Percentiles rank a stretch among this genome's conserved stretches.
These are phyloP conservation scores for Nyctereutes procyonoides DNA, from an alignment of 2,113 vertebrate species.

Conservation along the genomic window DNA sequence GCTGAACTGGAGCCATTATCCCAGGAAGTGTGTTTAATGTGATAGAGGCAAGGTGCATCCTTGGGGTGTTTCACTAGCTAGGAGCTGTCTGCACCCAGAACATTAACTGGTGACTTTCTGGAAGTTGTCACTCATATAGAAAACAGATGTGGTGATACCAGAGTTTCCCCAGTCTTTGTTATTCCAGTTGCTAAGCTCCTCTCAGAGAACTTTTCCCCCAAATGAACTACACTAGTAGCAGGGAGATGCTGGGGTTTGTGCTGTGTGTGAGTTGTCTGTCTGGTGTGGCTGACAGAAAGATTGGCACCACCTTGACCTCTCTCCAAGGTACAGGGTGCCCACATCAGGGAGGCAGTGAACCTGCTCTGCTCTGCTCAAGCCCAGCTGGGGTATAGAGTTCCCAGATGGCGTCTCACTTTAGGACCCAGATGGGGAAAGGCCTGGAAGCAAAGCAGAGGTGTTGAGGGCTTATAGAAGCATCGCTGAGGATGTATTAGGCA, in stretches of 20 bases:
- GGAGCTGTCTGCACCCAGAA: not conserved
- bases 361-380: not conserved
- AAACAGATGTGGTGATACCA: not conserved
- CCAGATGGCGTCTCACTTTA: not conserved
- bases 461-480: not conserved
- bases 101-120: not conserved
- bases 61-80: not conserved
- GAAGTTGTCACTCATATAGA: not conserved
- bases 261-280: not conserved
- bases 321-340: no score
- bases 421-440: not conserved
- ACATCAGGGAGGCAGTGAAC: not conserved
- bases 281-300: not conserved
- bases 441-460: not conserved
- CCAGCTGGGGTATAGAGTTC: not conserved
- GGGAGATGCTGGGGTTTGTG: not conserved
- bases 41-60: not conserved
- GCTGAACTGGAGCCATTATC: not conserved
- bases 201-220: not conserved
- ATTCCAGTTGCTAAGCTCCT: not conserved
- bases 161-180: not conserved
- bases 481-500: not conserved
- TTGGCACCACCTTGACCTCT: not conserved
- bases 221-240: not conserved
- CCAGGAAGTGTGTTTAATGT: not conserved